Conservation (phyloP, 2,797 vertebrate genomes). For the Anguilla obscura region DNA sequence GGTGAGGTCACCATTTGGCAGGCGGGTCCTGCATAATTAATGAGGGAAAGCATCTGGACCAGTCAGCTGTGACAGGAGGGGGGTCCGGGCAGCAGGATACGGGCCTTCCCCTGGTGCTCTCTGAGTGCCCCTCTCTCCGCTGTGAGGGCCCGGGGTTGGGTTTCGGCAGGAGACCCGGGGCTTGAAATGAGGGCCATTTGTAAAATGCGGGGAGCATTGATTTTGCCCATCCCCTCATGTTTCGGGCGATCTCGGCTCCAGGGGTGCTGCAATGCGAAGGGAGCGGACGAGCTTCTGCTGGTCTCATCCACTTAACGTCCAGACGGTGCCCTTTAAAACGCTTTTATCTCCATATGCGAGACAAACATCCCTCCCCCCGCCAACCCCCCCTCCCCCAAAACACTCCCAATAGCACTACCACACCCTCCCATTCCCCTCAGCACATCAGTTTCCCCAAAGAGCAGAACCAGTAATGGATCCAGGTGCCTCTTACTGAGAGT, state of each 20-base stretch:
- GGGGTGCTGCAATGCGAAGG: constrained; percentile 36
- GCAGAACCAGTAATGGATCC: constrained; percentile 48
- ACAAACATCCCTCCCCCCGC: background rate
- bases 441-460: background rate
- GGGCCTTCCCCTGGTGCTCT: background rate
- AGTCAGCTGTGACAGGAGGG: background rate
- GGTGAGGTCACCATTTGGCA: constrained; percentile 43
- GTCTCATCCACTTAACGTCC: constrained; percentile 40
- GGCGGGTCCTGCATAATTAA: constrained; percentile 59
- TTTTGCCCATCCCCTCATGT: constrained; percentile 57
- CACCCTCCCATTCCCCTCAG: constrained; percentile 26
- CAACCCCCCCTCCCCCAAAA: constrained; percentile 5
- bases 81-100: background rate
- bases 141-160: background rate
- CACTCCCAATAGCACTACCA: constrained; percentile 1
- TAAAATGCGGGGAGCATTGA: constrained; percentile 50
- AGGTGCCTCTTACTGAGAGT: constrained; percentile 51
- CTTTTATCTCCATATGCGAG: background rate
- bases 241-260: constrained; percentile 54
- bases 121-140: constrained; percentile 18
- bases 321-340: constrained; percentile 2
- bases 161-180: constrained; percentile 5
- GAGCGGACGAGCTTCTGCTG: constrained; percentile 42
- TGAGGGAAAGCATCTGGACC: constrained; percentile 47
- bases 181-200: background rate